These are phyloP conservation scores for Erythrolamprus reginae DNA, from an alignment of 2,113 vertebrate genomes.

Conservation along the genomic window DNA sequence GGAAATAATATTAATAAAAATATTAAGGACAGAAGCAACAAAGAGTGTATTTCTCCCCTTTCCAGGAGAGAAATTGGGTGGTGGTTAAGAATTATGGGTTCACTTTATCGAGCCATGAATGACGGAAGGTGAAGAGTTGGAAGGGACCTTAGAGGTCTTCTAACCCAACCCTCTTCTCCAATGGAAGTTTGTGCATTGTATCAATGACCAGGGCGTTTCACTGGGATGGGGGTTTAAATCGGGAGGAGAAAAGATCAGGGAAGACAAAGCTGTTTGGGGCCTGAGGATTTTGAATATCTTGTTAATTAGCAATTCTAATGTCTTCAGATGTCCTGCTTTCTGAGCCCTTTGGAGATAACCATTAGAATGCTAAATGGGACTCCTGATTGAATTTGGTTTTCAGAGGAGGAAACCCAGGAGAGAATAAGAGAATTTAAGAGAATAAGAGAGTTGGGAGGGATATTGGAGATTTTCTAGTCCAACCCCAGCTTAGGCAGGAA, in stretches of 20 bases:
- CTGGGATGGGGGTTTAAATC: not conserved
- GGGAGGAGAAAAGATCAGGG: not conserved
- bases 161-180: not conserved
- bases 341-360: not conserved
- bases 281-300: not conserved
- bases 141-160: not conserved
- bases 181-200: not conserved
- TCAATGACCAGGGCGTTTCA: not conserved
- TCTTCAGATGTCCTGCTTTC: not conserved
- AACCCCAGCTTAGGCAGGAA: too few relatives aligned
- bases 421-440: too few relatives aligned
- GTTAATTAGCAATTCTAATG: not conserved
- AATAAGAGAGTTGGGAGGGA: too few relatives aligned
- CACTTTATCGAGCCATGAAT: too few relatives aligned
- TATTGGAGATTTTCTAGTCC: too few relatives aligned
- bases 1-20: too few relatives aligned
- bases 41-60: too few relatives aligned
- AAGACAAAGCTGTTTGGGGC: fast-evolving
- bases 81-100: too few relatives aligned
- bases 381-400: not conserved
- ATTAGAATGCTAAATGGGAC: not conserved
- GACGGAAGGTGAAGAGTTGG: not conserved
- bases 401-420: too few relatives aligned
- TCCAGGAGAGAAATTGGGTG: not conserved
- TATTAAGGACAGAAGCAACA: too few relatives aligned